Evolutionary conservation across 2,888 invertebrate species (phyloP).

Genomic region (Siphlonurus alternatus): DNA sequence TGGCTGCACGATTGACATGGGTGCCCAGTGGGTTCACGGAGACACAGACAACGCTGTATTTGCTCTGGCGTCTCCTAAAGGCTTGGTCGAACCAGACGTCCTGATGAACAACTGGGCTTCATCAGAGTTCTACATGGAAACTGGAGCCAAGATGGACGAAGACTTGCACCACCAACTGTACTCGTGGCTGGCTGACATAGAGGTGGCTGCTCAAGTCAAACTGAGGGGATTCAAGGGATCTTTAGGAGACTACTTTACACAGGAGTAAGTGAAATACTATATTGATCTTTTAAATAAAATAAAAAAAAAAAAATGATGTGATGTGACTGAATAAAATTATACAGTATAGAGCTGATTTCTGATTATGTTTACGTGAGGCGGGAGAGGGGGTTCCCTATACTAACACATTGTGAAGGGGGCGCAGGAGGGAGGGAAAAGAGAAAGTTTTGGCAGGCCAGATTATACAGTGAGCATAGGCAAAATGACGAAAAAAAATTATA

Average conservation of each 20-base stretch:
- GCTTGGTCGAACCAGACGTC: slow-evolving; percentile 10
- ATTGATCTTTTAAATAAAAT: no score
- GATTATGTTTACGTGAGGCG: no score
- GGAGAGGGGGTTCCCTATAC: no score
- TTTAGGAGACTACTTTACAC: slow-evolving; percentile 24
- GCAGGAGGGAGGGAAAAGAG: no score
- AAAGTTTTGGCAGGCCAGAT: no score
- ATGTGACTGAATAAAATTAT: no score
- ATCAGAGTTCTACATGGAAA: neutral
- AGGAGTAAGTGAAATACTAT: slow-evolving; percentile 25
- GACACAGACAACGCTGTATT: slow-evolving; percentile 22
- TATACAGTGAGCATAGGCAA: no score
- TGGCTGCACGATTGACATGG: slow-evolving; percentile 20
- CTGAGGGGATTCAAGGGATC: slow-evolving; percentile 24
- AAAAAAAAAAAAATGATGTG: no score
- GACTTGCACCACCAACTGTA: neutral
- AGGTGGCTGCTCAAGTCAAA: neutral
- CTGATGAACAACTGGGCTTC: neutral
- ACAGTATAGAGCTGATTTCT: no score
- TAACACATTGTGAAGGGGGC: no score
- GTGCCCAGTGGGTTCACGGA: slow-evolving; percentile 27
- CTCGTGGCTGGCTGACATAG: slow-evolving; percentile 1
- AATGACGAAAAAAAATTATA: no score
- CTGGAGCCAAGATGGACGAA: neutral
- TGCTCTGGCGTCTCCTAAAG: slow-evolving; percentile 16